Evolutionary conservation across 2,797 vertebrate genomes (phyloP), one percentile per base, ranked within the genome.

Genomic region (Sandelia bainsii): DNA sequence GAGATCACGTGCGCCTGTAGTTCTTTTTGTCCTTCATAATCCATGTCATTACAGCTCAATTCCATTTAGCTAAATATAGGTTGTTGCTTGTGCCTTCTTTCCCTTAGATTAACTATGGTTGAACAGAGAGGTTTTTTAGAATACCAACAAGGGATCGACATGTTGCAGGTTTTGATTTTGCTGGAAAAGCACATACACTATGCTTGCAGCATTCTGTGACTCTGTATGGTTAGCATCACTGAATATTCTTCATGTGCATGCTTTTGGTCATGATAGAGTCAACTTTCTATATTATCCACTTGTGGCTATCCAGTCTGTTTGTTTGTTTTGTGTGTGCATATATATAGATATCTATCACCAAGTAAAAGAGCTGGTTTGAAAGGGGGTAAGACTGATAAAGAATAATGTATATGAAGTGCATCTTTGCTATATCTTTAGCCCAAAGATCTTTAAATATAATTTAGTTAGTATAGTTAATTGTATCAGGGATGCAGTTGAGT

Each of bases 331-430:
- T n/a, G n/a, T n/a, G n/a, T n/a, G n/a, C n/a, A n/a, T n/a, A n/a
- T n/a, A n/a, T n/a, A n/a, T n/a, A n/a, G n/a, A n/a, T n/a, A n/a
- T n/a, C n/a, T n/a, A n/a, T n/a, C n/a, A n/a, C n/a, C 42, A 60
- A 56, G 37, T 62, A 59, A 76, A 68, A 76, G 48, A 54, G 42
- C 68, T 49, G 52, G 42, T 17, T 22, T 54, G 13, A n/a, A 63
- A 68, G 53, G 48, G 44, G 39, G 19, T 8, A 32, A 4, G 32
- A 8, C 32, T 32, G 4, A 4, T 32, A n/a, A n/a, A n/a, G n/a
- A n/a, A n/a, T n/a, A n/a, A n/a, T n/a, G n/a, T n/a, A n/a, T n/a
- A n/a, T n/a, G n/a, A n/a, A n/a, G n/a, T n/a, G n/a, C n/a, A n/a
- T n/a, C n/a, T n/a, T n/a, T n/a, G n/a, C n/a, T n/a, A n/a, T n/a